Evolutionary conservation across 2,113 vertebrate species (phyloP).

Genomic region (Protobothrops flavoviridis): DNA sequence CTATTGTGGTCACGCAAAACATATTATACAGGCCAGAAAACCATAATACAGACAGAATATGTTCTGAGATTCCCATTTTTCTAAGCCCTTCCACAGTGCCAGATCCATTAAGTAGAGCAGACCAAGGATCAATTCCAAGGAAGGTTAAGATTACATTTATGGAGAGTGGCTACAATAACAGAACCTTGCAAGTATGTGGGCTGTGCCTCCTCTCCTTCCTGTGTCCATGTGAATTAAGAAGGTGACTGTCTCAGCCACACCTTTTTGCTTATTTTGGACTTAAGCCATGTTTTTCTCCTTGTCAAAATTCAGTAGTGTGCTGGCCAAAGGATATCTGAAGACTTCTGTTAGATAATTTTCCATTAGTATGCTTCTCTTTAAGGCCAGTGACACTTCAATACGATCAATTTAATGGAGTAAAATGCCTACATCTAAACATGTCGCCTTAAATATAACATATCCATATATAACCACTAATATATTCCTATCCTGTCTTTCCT

Average conservation of each 20-base stretch:
- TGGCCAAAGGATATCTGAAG: neutral
- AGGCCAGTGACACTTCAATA: neutral
- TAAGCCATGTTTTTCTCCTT: neutral
- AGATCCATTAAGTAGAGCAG: too few species aligned
- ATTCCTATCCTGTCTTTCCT: neutral
- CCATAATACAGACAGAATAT: too few species aligned
- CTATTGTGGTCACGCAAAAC: too few species aligned
- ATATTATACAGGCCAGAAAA: too few species aligned
- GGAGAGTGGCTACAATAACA: neutral
- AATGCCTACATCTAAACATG: neutral
- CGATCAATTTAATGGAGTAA: neutral
- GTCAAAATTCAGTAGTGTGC: neutral
- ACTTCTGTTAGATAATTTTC: neutral
- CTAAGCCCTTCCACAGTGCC: too few species aligned
- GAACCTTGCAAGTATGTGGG: neutral
- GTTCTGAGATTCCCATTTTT: too few species aligned
- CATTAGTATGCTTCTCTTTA: neutral
- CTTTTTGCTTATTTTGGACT: neutral
- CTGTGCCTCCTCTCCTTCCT: neutral
- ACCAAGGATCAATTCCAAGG: neutral
- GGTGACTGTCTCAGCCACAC: neutral
- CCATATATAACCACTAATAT: neutral
- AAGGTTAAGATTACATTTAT: neutral
- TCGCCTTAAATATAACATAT: neutral
- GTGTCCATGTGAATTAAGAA: neutral